Conservation (phyloP, 2,888 invertebrate species). For the Mermis nigrescens region DNA sequence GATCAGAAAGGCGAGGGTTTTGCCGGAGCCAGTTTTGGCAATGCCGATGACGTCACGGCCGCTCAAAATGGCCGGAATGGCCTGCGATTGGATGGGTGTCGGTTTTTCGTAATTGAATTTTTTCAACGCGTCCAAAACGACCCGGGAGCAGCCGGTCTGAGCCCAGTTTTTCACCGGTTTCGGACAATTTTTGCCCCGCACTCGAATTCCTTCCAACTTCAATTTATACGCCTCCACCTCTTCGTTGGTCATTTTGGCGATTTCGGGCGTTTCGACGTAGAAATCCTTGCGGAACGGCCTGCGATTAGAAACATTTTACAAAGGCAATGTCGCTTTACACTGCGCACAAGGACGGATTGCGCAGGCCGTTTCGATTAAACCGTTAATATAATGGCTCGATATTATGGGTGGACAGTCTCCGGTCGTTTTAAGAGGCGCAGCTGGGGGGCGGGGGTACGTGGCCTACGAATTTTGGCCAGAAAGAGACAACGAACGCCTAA, state of each 20-base stretch:
- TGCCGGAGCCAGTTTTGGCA: conserved; percentile 96
- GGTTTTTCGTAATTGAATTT: conserved; percentile 75
- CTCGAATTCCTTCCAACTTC: conserved; percentile 81
- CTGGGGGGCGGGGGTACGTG: too few species aligned
- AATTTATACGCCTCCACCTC: conserved; percentile 37
- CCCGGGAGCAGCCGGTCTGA: conserved; percentile 88
- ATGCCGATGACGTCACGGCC: conserved; percentile 89
- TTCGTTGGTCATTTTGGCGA: conserved; percentile 68
- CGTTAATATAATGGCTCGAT: too few species aligned
- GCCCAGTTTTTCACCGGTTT: conserved; percentile 88
- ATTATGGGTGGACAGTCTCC: too few species aligned
- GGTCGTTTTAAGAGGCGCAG: too few species aligned
- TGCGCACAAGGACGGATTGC: neutral
- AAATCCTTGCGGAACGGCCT: conserved; percentile 76
- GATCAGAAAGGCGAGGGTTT: conserved; percentile 86
- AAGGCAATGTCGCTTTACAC: conserved; percentile 26
- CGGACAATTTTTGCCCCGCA: conserved; percentile 88
- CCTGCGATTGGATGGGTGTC: conserved; percentile 94
- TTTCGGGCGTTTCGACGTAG: conserved; percentile 87
- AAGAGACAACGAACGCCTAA: too few species aligned
- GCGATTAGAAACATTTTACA: too few species aligned
- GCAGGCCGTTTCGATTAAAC: too few species aligned
- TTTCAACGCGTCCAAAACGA: conserved; percentile 73
- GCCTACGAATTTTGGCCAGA: too few species aligned
- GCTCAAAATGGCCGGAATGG: conserved; percentile 72